Evolutionary conservation across 1,140 invertebrate species (phyloP), one percentile per base, ranked within the genome.

Genomic region (Episyrphus balteatus): DNA sequence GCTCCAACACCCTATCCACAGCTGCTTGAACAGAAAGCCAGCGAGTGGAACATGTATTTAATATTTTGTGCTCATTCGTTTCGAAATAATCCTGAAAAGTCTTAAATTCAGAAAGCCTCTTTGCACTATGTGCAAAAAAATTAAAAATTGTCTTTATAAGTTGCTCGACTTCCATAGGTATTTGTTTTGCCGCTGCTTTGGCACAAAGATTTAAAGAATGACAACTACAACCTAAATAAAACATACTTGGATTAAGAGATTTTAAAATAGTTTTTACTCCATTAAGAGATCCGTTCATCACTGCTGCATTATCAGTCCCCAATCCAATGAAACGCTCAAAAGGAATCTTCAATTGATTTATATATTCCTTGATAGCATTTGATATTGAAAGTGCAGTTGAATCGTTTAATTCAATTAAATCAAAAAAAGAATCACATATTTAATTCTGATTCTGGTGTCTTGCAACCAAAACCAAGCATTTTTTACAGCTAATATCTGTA

Each of bases 181-280:
- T 33, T 10, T 21, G 13, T 44, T 5, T 44, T n/a, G 15, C 13
- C 34, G 30, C 13, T 15, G 42, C 13, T 5, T 21, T 44, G 5
- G 19, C 30, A 3, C 19, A 26, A 26, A 44, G 14, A 21, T 44
- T 44, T 3, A 33, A 2, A 13, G 42, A 44, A 34, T 44, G 30
- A 31, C 6, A 33, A 47, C 7, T 26, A 47, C 30, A 40, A 40
- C 39, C 39, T 18, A 40, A 40, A 40, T 40, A 40, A 40, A 40
- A 40, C 9, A 40, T n/a, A 40, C 15, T 40, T 11, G 39, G 39
- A 15, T 40, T 40, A 9, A 40, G 39, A 11, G 39, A 40, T 40
- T 40, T 40, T n/a, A 40, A 18, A 9, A 11, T 9, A 9, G 9
- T 8, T 15, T 40, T 10, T 40, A 18, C 39, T 10, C 39, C 39